phyloP scores from a whole-genome alignment of 53 echinoderm and acorn worm genomes.

The Pentamera pediparva region DNA sequence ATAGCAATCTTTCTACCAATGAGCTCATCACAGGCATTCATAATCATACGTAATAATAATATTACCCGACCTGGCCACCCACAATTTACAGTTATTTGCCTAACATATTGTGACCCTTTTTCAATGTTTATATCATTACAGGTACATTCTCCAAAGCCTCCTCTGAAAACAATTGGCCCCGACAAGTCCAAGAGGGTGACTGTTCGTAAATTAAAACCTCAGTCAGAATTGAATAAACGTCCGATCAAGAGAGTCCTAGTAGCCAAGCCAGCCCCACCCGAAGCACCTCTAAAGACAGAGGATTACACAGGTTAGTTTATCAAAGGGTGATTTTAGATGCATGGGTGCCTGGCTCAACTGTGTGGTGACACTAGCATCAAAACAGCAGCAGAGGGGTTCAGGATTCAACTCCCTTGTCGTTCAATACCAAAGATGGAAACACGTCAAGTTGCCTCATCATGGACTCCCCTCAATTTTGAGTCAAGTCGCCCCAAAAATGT shows the following conservation, averaged over 20 bases:
- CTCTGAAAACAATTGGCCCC: constrained; percentile 21
- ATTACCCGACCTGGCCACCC: no score
- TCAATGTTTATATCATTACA: constrained; percentile 6
- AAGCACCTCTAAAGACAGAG: constrained; percentile 66
- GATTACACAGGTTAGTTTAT: constrained; percentile 59
- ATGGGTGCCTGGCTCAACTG: background rate
- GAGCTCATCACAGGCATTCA: no score
- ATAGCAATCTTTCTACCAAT: background rate
- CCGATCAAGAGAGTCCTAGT: constrained; percentile 65
- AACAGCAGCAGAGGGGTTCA: no score
- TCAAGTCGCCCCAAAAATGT: no score
- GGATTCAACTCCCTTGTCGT: no score
- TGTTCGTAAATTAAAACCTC: constrained; percentile 84
- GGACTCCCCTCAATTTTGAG: no score
- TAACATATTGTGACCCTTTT: background rate
- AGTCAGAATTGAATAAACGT: constrained; percentile 71
- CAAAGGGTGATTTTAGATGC: background rate
- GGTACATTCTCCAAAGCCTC: constrained; percentile 79
- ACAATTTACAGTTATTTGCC: background rate
- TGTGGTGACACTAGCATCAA: background rate
- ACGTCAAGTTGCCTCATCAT: no score
- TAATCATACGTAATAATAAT: no score
- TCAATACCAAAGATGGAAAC: no score
- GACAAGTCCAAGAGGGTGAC: constrained; percentile 46
- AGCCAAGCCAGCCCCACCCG: constrained; percentile 87